Evolutionary conservation across 2,888 invertebrate species (phyloP), one percentile per base, ranked within the genome.

Genomic region (Phymatocera aterrima): DNA sequence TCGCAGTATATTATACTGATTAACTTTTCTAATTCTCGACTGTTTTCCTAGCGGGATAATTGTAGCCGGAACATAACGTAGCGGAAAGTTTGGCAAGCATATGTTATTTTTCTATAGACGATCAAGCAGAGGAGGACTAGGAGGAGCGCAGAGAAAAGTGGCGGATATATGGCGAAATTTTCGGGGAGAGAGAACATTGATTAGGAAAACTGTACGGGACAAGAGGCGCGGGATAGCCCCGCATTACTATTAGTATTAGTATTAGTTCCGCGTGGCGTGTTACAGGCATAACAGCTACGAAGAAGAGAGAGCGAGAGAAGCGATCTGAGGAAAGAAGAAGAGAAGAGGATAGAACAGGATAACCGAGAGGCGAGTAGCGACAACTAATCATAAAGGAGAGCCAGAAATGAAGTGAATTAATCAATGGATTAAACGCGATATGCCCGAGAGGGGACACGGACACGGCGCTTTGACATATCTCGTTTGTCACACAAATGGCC

Each of bases 401-500:
- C 84, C 84, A 83, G 86, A 84, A 87, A 83, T 84, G 84, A 86
- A 88, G 87, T 87, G 86, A 88, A 89, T 89, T 89, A 88, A 89
- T 88, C 89, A 88, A 88, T 88, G 87, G 87, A 88, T 89, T 88
- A 88, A 88, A 87, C 84, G 84, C 84, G 84, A 75, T 57, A 57
- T 82, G 83, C 82, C n/a, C 81, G 78, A 57, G 78, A 81, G 82
- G 78, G 75, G 77, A 79, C 79, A 82, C 79, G 79, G 74, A n/a
- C n/a, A n/a, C n/a, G n/a, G n/a, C 78, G 78, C 80, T 80, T 84
- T 87, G 89, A 89, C 88, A 83, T 85, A 82, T 86, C 88, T 89
- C 89, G 88, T 89, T 89, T 89, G 89, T 90, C 90, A 90, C 86
- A 84, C 84, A 90, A 90, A 90, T 88, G 87, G 87, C 86, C 85